Evolutionary conservation across 1,140 invertebrate genomes (phyloP).

Genomic region (Drosophila albomicans): DNA sequence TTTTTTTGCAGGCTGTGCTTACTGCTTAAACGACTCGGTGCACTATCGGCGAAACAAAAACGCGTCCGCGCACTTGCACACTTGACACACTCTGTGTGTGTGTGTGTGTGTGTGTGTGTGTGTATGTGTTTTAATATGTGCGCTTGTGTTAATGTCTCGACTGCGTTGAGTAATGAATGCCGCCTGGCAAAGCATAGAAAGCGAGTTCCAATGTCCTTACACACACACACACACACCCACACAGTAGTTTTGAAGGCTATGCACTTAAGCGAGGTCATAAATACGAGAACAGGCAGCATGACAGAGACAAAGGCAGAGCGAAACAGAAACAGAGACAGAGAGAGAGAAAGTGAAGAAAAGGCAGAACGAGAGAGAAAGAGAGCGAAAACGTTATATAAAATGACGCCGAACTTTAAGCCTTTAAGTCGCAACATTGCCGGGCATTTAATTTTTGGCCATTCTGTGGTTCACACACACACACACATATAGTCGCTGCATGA

Average conservation of each 20-base stretch:
- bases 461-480: slow-evolving; percentile 12
- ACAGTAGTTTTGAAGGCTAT: slow-evolving; percentile 71
- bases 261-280: slow-evolving; percentile 77
- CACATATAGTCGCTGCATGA: neutral
- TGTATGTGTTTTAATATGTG: slow-evolving; percentile 50
- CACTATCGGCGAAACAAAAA: no score
- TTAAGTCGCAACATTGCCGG: slow-evolving; percentile 36
- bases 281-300: slow-evolving; percentile 29
- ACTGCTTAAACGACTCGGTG: no score
- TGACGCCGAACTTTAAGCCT: slow-evolving; percentile 46
- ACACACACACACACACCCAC: slow-evolving; percentile 40
- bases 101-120: slow-evolving; percentile 15
- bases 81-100: no score
- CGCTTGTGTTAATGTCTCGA: slow-evolving; percentile 46
- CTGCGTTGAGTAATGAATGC: slow-evolving; percentile 74
- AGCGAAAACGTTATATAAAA: slow-evolving; percentile 48
- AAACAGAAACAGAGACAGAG: neutral
- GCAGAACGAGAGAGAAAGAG: neutral
- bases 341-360: neutral
- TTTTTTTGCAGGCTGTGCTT: no score
- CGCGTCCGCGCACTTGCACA: no score
- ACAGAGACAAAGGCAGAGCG: slow-evolving; percentile 1
- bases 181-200: slow-evolving; percentile 64
- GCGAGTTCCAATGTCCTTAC: slow-evolving; percentile 73
- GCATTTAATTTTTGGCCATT: slow-evolving; percentile 52